Percentiles rank a stretch among this genome's conserved stretches.
phyloP scores from a whole-genome alignment of 2,797 vertebrate species.

The Pampus argenteus region DNA sequence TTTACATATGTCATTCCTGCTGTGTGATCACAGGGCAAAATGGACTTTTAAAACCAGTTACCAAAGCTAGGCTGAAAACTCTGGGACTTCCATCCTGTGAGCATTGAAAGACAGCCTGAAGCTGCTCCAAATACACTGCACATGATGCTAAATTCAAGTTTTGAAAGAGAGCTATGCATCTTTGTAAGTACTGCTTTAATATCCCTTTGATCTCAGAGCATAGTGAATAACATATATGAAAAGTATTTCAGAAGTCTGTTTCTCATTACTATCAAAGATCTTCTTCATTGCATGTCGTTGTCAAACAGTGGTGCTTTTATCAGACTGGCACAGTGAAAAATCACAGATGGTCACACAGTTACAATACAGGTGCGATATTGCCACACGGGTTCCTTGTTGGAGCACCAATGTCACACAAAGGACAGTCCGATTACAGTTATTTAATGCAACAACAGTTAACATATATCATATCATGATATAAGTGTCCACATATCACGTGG shows the following conservation, averaged over 20 bases:
- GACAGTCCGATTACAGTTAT: constrained; percentile 55
- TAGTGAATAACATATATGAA: constrained; percentile 37
- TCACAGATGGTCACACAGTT: constrained; percentile 69
- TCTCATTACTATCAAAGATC: constrained; percentile 30
- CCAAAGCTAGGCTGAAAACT: constrained; percentile 12
- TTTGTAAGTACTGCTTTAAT: constrained; percentile 3
- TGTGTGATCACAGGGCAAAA: constrained; percentile 28
- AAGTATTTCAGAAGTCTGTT: constrained; percentile 34
- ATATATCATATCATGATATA: too few relatives aligned
- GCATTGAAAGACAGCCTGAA: constrained; percentile 6
- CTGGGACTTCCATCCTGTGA: constrained; percentile 25
- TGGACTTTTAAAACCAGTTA: constrained; percentile 26
- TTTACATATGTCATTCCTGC: constrained; percentile 47
- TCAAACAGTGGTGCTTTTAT: constrained; percentile 48
- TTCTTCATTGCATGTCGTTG: constrained; percentile 27
- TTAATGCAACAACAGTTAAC: constrained; percentile 23
- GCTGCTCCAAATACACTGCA: constrained; percentile 21
- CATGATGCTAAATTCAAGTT: constrained; percentile 24
- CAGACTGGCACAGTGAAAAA: constrained; percentile 61
- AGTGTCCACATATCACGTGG: constrained; percentile 46
- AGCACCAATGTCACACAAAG: constrained; percentile 69
- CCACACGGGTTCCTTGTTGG: constrained; percentile 54
- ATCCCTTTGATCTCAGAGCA: constrained; percentile 5
- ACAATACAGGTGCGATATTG: constrained; percentile 65
- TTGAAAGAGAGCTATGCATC: constrained; percentile 35